Conservation (phyloP, 2,797 vertebrate species). For the Myoxocephalus aenaeus region DNA sequence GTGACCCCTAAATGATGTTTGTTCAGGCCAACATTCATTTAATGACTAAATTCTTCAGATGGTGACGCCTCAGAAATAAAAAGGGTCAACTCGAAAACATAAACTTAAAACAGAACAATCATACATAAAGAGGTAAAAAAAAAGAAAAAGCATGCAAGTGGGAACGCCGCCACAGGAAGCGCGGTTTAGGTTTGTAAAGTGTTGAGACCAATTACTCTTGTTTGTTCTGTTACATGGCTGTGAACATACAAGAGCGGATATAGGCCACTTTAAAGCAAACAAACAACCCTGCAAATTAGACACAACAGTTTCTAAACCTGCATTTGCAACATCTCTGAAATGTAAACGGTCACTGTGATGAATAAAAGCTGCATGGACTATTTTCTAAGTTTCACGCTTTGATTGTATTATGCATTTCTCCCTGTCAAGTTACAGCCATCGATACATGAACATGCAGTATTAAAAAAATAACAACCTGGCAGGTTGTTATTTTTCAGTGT, state of each 20-base stretch:
- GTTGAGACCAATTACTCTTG: constrained; percentile 45
- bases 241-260: constrained; percentile 49
- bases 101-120: not conserved
- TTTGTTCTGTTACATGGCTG: constrained; percentile 63
- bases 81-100: not conserved
- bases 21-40: constrained; percentile 41
- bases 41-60: constrained; percentile 11
- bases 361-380: constrained; percentile 4
- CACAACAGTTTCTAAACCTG: not conserved
- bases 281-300: constrained; percentile 27
- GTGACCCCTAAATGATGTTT: constrained; percentile 64
- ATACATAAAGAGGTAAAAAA: not conserved
- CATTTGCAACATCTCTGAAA: not conserved
- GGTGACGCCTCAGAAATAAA: not conserved
- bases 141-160: no score
- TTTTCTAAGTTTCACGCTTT: not conserved
- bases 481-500: no score
- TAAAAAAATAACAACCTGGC: constrained; percentile 5
- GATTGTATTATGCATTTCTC: not conserved
- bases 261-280: constrained; percentile 37
- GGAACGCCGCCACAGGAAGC: constrained; percentile 24
- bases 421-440: not conserved
- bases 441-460: not conserved
- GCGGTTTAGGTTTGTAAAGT: constrained; percentile 27
- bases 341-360: not conserved